Evolutionary conservation across 2,113 vertebrate species (phyloP).

Genomic region (Mesitornis unicolor): DNA sequence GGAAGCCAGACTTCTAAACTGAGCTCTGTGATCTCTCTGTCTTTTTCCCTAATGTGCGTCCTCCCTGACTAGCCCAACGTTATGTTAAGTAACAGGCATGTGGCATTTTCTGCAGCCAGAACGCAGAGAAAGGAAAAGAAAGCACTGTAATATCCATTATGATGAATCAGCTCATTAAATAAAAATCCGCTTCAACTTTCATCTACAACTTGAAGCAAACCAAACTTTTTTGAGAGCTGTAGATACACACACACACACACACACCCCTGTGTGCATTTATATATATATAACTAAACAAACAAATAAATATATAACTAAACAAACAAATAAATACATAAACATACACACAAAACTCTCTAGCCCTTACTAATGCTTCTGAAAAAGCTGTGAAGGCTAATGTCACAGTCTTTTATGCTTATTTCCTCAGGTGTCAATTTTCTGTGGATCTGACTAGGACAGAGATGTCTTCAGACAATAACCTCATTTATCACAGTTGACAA

Average conservation of each 20-base stretch:
- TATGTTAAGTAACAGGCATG: background rate
- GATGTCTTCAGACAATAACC: background rate
- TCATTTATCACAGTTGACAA: background rate
- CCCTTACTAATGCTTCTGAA: background rate
- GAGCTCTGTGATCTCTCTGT: slow-evolving; percentile 27
- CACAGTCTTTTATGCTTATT: background rate
- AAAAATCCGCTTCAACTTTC: background rate
- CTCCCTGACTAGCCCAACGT: background rate
- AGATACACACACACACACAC: accelerated
- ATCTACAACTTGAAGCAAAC: background rate
- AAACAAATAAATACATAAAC: background rate
- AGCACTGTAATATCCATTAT: background rate
- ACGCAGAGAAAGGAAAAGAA: background rate
- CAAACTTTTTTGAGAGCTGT: background rate
- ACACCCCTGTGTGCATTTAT: accelerated
- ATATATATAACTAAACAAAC: background rate
- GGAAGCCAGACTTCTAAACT: slow-evolving; percentile 9
- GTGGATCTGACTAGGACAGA: background rate
- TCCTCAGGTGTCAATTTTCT: background rate
- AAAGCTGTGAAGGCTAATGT: background rate
- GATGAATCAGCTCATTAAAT: background rate
- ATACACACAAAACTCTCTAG: background rate
- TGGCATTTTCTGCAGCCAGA: background rate
- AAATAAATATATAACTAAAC: background rate
- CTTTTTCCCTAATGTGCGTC: background rate